Base-by-base conservation (phyloP, 2,888 invertebrate genomes). In the Linyphia triangularis region DNA sequence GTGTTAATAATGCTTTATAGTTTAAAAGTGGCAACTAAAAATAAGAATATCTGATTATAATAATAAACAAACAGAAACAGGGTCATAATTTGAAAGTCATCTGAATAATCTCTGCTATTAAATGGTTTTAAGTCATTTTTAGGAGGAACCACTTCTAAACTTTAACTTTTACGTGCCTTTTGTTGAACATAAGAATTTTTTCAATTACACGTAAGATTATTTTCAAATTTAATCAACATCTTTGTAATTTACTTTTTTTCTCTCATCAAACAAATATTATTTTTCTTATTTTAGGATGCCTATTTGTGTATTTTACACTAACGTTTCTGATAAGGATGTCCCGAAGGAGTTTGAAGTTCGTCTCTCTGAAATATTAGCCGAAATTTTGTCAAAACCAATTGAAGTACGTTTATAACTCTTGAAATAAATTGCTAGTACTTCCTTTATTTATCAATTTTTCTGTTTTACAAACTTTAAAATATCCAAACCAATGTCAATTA, bases 281-380 rank as follows among this genome's bases (percentile, higher is more conserved):
- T 9, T 10, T 43, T 1, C 13, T 40, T 40, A 10, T 9, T 69
- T n/a, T 10, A 86, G 40, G 24, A 89, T 89, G 89, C 89, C 89
- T 43, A 28, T 89, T 3, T 85, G 89, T 59, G 73, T 67, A 19
- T 89, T 89, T 59, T 85, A 85, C 30, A 89, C 89, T 4, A 89
- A 89, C 63, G 40, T 89, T 51, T 81, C 89, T 24, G 67, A 33
- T 28, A 63, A 37, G 22, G 69, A 81, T 40, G 24, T 89, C 9
- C 63, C 89, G 9, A 22, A 33, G 24, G 43, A 81, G 40, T 85
- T 89, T 63, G 85, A 89, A 81, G 26, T 63, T 19, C 22, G 69
- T 10, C 70, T 89, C 24, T 81, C 85, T 10, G 57, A 85, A 77
- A n/a, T 85, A 7, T 30, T 89, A 40, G 67, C 85, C n/a, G 85